phyloP scores from a whole-genome alignment of 1,140 invertebrate genomes.

The Rhyacophila brunnea region DNA sequence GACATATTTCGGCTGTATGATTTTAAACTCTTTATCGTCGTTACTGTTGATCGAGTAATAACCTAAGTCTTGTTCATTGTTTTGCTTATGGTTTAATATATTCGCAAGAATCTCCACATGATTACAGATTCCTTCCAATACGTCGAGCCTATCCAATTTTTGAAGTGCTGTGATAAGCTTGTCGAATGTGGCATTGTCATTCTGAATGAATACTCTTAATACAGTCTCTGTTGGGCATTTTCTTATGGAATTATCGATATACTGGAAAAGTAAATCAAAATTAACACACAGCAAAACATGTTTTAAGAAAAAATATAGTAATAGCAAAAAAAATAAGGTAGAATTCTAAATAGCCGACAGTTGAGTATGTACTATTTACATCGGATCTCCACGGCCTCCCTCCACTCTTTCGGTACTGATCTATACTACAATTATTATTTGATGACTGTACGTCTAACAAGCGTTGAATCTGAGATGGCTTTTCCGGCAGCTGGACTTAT shows the following conservation, averaged over 20 bases:
- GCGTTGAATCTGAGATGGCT: too few relatives aligned
- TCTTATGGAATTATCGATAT: constrained; percentile 47
- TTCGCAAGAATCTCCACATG: constrained; percentile 41
- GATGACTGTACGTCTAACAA: too few relatives aligned
- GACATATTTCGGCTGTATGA: constrained; percentile 42
- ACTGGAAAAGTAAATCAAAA: too few relatives aligned
- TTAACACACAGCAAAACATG: too few relatives aligned
- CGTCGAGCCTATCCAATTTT: constrained; percentile 49
- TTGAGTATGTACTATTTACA: too few relatives aligned
- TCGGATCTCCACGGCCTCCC: too few relatives aligned
- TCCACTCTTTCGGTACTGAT: too few relatives aligned
- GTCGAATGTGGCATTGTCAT: constrained; percentile 49
- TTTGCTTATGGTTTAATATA: constrained; percentile 38
- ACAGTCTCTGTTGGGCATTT: constrained; percentile 48
- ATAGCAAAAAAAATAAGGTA: too few relatives aligned
- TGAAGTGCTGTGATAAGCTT: constrained; percentile 48
- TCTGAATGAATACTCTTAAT: constrained; percentile 47
- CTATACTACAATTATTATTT: too few relatives aligned
- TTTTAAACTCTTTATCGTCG: constrained; percentile 35
- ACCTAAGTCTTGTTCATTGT: constrained; percentile 45
- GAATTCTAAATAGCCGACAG: too few relatives aligned
- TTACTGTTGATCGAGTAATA: constrained; percentile 45
- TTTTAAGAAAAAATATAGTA: too few relatives aligned
- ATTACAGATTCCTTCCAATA: constrained; percentile 46
- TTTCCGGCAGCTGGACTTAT: too few relatives aligned